phyloP scores from a whole-genome alignment of 2,113 vertebrate species.

The Bos javanicus region DNA sequence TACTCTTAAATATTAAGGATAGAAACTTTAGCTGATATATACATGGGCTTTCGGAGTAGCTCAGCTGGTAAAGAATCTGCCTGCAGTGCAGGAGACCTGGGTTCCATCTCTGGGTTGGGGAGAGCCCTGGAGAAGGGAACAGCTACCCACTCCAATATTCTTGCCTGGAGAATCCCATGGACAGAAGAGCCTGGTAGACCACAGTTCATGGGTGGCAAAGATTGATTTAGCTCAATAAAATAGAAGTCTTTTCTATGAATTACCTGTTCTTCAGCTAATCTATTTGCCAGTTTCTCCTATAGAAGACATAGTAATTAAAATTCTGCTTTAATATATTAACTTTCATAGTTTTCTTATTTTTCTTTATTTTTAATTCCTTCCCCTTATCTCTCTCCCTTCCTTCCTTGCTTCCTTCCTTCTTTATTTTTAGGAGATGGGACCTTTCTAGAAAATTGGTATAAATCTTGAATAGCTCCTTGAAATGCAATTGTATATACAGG shows the following conservation, averaged over 20 bases:
- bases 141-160: not conserved
- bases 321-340: not conserved
- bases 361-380: not conserved
- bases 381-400: fast-evolving
- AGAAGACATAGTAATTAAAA: not conserved
- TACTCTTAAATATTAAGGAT: not conserved
- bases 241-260: not conserved
- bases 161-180: not conserved
- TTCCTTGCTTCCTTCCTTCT: fast-evolving
- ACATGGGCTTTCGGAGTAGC: not conserved
- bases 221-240: not conserved
- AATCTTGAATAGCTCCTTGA: not conserved
- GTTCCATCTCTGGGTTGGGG: not conserved
- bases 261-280: not conserved
- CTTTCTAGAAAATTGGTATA: not conserved
- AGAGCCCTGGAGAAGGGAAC: not conserved
- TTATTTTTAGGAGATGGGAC: not conserved
- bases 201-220: not conserved
- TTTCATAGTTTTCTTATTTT: not conserved
- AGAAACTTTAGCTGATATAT: not conserved
- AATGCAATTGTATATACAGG: not conserved
- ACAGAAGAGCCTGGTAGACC: not conserved
- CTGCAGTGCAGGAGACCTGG: not conserved
- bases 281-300: not conserved
- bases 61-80: not conserved